Evolutionary conservation across 2,113 vertebrate species (phyloP), one percentile per base, ranked within the genome.

Genomic region (Sander vitreus): DNA sequence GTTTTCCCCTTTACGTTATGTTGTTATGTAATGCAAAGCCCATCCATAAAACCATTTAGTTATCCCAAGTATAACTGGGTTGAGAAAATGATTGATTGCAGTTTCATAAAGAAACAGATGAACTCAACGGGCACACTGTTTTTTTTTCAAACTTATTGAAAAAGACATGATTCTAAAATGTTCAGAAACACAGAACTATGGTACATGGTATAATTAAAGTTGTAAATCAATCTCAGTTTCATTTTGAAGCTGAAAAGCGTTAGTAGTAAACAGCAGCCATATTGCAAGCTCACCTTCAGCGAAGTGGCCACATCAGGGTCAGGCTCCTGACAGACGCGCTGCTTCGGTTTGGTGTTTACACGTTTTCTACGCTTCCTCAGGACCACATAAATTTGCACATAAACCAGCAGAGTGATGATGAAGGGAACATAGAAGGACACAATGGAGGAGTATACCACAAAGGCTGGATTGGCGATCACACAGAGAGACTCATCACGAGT

Each of bases 371-470:
- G 92, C 88, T 95, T 95, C 73, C 94, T 94, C 74, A 96, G 87
- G 54, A 96, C 95, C 79, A 95, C 94, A 65, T 95, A 96, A 87
- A 96, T 96, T 94, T 96, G 95, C 85, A 96, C 95, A 76, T 96
- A 96, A 80, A 96, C 95, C 65, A 96, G 92, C 80, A 96, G 89
- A 1, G 95, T 96, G 83, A 96, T 95, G 92, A 96, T 96, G 90
- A 96, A 96, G 83, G 95, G 95, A 21, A 95, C 94, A 53, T 96
- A 96, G 93, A 96, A 96, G 93, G 95, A 96, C 78, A 96, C 95
- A 3, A 96, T 95, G 82, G 95, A 96, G 21, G 95, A 96, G 90
- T 96, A 96, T 0, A 96, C 94, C 88, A 96, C 95, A 69, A 96
- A 96, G 76, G 94, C 94, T 0, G 95, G 95, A 76, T 96, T 96